These are phyloP conservation scores for Sinopyrophorus schimmeli DNA, from an alignment of 2,888 invertebrate species.

Conservation along the genomic window DNA sequence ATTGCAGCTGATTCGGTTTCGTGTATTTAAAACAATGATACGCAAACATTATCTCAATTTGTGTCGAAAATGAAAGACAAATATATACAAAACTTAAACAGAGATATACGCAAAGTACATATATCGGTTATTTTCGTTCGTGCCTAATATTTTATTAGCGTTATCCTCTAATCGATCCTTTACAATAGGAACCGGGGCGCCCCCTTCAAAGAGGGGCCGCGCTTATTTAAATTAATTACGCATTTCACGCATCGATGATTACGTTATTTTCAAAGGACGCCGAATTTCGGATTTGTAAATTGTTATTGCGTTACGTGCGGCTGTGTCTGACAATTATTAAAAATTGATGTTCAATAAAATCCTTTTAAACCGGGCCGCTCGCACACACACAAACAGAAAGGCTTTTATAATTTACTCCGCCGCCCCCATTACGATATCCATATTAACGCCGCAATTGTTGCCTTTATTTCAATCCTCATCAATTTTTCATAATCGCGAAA, in stretches of 20 bases:
- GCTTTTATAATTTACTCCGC: too few species aligned
- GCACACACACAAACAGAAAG: too few species aligned
- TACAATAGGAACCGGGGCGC: neutral
- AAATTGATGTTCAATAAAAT: too few species aligned
- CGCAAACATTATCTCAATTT: conserved; percentile 15
- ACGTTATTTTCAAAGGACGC: conserved; percentile 14
- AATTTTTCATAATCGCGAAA: conserved; percentile 1
- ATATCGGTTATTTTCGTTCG: neutral
- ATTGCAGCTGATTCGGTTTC: conserved; percentile 1
- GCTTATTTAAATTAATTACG: conserved; percentile 27
- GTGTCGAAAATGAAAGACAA: conserved; percentile 15
- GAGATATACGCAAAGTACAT: too few species aligned
- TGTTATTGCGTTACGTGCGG: conserved; percentile 2
- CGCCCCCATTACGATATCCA: too few species aligned
- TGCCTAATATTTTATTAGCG: conserved; percentile 10
- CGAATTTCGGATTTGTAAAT: conserved; percentile 11
- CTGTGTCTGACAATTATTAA: neutral
- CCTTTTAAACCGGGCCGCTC: too few species aligned
- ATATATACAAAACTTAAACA: conserved; percentile 12
- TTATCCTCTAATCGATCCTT: conserved; percentile 8
- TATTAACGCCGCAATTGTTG: neutral
- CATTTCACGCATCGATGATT: conserved; percentile 20
- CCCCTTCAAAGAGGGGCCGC: neutral
- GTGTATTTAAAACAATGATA: conserved; percentile 12
- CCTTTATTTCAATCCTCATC: neutral